Base-by-base conservation (phyloP, 2,888 invertebrate genomes). In the Cerceris ruficornis region DNA sequence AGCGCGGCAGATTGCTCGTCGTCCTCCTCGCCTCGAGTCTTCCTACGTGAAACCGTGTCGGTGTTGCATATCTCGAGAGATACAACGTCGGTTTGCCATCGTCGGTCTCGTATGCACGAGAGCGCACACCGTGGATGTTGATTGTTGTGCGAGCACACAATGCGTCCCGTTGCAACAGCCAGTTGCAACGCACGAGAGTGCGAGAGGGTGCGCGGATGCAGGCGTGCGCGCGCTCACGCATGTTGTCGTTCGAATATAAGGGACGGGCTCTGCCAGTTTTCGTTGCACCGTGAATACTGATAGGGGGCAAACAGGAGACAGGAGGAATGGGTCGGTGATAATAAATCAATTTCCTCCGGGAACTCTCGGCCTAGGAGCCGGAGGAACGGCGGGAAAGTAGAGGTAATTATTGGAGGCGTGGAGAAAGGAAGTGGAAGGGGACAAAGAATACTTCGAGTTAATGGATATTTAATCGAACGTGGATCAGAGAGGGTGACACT, bases 61-160 rank as follows among this genome's bases (percentile, higher is more conserved):
- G 70, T 57, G 60, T 77, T 71, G 49, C 55, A 54, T n/a, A n/a
- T 62, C 43, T 60, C 65, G 55, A 54, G 28, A 2, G 28, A 69
- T 65, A 69, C 69, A 11, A 72, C 71, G 69, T 71, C 77, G 72
- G 68, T 68, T 72, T 75, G 69, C 65, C 68, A 77, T 80, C 80
- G 75, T 76, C 55, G 54, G 39, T 72, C 77, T 81, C 83, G 87
- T 83, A 81, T 84, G 81, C 84, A 81, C 80, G 82, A 78, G 75
- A 73, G 81, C 80, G 80, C 81, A 82, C 85, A 81, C 74, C 74
- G 82, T 69, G 83, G 78, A 82, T 88, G 88, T 88, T 88, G 86
- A 88, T 86, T 87, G 88, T 88, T 85, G 87, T 81, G 84, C 79
- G 81, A 86, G 86, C 84, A 87, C 84, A 88, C 88, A 86, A 87